Conservation (phyloP, 2,797 vertebrate species). For the Clarias platycephalus region DNA sequence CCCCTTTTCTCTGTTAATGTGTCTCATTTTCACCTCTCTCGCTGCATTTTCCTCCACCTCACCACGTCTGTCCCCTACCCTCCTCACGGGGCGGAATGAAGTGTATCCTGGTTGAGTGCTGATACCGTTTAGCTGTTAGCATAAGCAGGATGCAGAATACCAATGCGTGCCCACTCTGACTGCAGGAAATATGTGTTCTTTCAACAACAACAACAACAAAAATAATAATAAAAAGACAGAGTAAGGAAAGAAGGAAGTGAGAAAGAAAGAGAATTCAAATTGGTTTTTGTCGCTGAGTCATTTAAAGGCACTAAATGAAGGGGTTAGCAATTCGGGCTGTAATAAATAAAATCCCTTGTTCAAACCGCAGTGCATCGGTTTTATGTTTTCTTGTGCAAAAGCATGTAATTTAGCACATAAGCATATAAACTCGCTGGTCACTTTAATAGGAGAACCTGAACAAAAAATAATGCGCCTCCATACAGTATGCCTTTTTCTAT, state of each 20-base stretch:
- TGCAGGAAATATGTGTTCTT: conserved; percentile 74
- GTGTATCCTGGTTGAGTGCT: conserved; percentile 56
- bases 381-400: background rate
- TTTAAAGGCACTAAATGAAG: conserved; percentile 3
- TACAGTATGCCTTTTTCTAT: no score
- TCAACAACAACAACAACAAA: conserved; percentile 50
- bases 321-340: background rate
- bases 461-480: no score
- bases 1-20: conserved; percentile 3
- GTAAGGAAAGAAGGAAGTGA: background rate
- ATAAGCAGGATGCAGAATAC: conserved; percentile 71
- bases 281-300: background rate
- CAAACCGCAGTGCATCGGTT: background rate
- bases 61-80: conserved; percentile 19
- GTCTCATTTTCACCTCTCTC: conserved; percentile 23
- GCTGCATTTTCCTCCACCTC: conserved; percentile 53
- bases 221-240: conserved; percentile 27
- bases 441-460: background rate
- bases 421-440: no score
- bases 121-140: conserved; percentile 65
- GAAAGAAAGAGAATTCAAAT: background rate
- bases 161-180: conserved; percentile 68
- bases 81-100: conserved; percentile 40
- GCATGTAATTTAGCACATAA: background rate
- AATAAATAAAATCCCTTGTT: background rate